Conservation (phyloP, 1,140 invertebrate species). For the Myzus persicae region DNA sequence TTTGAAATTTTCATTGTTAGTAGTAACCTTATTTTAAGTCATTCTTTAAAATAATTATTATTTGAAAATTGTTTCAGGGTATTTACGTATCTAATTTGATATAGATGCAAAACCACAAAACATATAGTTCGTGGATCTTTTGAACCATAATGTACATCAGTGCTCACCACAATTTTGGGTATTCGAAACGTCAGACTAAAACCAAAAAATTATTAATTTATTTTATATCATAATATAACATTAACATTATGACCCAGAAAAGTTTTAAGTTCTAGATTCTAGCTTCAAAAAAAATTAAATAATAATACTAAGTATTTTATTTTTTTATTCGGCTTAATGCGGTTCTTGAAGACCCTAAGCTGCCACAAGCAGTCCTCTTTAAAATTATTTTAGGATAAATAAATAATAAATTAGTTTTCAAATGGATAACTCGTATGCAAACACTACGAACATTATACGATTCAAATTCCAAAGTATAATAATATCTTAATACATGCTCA, state of each 20-base stretch:
- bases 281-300: background rate
- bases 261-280: background rate
- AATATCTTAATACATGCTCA: background rate
- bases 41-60: background rate
- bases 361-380: background rate
- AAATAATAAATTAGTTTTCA: background rate
- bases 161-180: background rate
- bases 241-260: background rate
- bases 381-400: background rate
- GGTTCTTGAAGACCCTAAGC: background rate
- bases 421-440: background rate
- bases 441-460: background rate
- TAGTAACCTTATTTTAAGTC: too few species aligned
- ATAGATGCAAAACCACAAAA: background rate
- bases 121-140: background rate
- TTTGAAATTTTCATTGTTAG: too few species aligned
- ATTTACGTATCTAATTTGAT: background rate
- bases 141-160: background rate
- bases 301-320: background rate
- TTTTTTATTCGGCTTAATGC: background rate
- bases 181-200: background rate
- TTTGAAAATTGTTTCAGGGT: background rate
- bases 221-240: background rate
- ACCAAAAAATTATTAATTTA: constrained; percentile 9
- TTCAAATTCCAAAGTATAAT: background rate